Conservation (phyloP, 1,140 invertebrate species). For the Campoletis sonorensis region DNA sequence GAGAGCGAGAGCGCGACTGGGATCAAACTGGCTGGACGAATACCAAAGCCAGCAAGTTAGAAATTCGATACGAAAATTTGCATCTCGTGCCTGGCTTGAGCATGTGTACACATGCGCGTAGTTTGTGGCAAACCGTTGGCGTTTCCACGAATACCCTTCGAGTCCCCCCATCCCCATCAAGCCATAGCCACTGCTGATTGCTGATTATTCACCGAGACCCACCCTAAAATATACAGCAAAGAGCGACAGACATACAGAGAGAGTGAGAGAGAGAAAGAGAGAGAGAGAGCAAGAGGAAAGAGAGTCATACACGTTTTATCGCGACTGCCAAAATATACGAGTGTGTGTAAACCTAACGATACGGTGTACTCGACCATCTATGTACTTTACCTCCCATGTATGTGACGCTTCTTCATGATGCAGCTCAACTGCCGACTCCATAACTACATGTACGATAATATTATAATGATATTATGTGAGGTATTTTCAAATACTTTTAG, state of each 20-base stretch:
- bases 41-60: constrained; percentile 28
- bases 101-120: constrained; percentile 58
- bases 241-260: constrained; percentile 7
- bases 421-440: too few species aligned
- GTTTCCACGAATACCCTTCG: constrained; percentile 4
- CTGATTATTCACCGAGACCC: constrained; percentile 64
- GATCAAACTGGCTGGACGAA: constrained; percentile 21
- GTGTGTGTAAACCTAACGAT: background rate
- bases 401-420: too few species aligned
- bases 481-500: background rate
- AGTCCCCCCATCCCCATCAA: constrained; percentile 9
- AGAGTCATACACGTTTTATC: constrained; percentile 33
- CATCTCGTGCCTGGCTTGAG: constrained; percentile 42
- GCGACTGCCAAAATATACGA: constrained; percentile 31
- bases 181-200: constrained; percentile 56
- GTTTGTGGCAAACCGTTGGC: constrained; percentile 39
- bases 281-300: constrained; percentile 49
- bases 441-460: background rate
- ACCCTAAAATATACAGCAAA: constrained; percentile 58
- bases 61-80: constrained; percentile 42
- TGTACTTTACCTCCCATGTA: too few species aligned
- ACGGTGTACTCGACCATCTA: background rate
- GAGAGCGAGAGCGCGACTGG: too few species aligned
- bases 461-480: background rate
- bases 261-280: constrained; percentile 50